Percentiles rank a stretch among this genome's conserved stretches.
Conservation (phyloP, 37 sponge, comb jelly and placozoan species). For the Crambe crambe region DNA sequence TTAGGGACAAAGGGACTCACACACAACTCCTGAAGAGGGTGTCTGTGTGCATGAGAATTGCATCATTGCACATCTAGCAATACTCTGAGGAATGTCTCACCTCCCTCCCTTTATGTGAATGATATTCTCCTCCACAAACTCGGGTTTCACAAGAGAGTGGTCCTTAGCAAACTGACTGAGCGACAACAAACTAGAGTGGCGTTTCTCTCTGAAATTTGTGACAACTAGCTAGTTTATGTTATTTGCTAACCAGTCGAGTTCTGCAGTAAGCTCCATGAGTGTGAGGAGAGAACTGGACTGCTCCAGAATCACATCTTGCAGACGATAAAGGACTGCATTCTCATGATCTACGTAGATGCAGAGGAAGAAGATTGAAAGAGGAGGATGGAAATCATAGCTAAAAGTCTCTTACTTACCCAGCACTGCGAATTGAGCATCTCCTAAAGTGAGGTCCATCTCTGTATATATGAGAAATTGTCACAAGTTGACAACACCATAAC, state of each 20-base stretch:
- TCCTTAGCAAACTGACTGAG: constrained; percentile 88
- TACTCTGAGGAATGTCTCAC: constrained; percentile 17
- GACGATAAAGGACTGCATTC: constrained; percentile 89
- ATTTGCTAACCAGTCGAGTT: constrained; percentile 90
- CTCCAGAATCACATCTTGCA: constrained; percentile 91
- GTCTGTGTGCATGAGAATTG: constrained; percentile 42
- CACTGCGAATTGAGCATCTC: constrained; percentile 95
- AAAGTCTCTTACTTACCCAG: constrained; percentile 66
- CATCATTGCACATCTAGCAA: background rate
- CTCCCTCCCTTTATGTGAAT: constrained; percentile 86
- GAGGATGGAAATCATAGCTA: background rate
- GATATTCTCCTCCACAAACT: constrained; percentile 68
- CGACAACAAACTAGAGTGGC: constrained; percentile 70
- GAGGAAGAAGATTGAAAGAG: background rate
- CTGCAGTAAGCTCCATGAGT: constrained; percentile 85
- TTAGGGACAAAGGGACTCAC: constrained; percentile 93
- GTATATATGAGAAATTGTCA: background rate
- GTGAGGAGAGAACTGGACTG: constrained; percentile 47
- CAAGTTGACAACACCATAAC: background rate
- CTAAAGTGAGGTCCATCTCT: constrained; percentile 86
- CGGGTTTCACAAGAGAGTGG: constrained; percentile 74
- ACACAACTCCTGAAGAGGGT: constrained; percentile 96
- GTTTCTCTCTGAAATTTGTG: too few species aligned
- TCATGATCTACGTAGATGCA: constrained; percentile 70
- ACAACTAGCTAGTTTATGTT: background rate